phyloP scores from a whole-genome alignment of 2,888 invertebrate species.

The Julus scandinavius region DNA sequence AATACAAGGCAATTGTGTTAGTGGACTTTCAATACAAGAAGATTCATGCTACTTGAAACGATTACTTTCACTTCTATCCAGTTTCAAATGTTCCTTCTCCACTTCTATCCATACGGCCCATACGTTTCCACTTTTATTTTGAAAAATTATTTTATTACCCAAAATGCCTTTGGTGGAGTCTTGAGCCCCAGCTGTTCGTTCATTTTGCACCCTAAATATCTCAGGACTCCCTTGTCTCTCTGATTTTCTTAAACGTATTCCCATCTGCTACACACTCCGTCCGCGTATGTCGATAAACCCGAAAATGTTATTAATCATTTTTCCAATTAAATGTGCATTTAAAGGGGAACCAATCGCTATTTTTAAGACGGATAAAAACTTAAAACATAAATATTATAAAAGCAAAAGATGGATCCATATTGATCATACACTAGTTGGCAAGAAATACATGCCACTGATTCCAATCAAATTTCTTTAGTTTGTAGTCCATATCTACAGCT shows the following conservation, averaged over 20 bases:
- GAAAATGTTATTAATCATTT: slow-evolving; percentile 3
- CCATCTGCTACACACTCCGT: neutral
- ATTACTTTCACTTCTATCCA: too few species aligned
- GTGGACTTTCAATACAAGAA: too few species aligned
- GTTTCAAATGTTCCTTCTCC: too few species aligned
- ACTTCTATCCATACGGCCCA: too few species aligned
- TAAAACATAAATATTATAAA: too few species aligned
- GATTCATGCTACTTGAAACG: too few species aligned
- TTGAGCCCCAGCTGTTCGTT: neutral
- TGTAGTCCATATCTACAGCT: too few species aligned
- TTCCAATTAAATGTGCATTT: slow-evolving; percentile 3
- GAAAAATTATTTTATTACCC: slow-evolving; percentile 11
- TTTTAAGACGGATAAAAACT: neutral
- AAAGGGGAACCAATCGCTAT: neutral
- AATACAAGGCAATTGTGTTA: too few species aligned
- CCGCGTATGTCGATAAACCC: neutral
- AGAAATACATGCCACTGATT: too few species aligned
- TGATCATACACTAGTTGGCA: too few species aligned
- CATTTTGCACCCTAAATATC: neutral
- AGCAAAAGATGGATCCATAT: too few species aligned
- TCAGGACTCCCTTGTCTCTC: neutral
- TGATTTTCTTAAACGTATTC: neutral
- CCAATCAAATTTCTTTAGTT: too few species aligned
- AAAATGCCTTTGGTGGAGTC: neutral
- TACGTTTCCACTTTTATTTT: neutral